Evolutionary conservation across 2,888 invertebrate genomes (phyloP), one percentile per base, ranked within the genome.

Genomic region (Xanthorhoe designata): DNA sequence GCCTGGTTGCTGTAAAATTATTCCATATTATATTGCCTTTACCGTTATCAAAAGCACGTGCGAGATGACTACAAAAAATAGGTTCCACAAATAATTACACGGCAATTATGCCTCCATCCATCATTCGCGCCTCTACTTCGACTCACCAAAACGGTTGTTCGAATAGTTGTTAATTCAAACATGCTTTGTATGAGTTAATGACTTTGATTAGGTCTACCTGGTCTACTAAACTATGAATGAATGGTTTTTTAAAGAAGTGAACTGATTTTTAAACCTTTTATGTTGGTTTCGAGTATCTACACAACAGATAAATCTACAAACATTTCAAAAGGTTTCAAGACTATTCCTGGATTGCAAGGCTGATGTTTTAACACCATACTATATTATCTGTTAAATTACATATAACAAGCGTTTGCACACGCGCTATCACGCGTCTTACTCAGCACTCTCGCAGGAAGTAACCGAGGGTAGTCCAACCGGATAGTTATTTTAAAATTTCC

Each of bases 401-500:
- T 77, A 65, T 78, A 81, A 79, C 78, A 75, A 78, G 79, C 75
- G 72, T 71, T 68, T 69, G 78, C 75, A 79, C 81, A 82, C 82
- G 84, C 81, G 80, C 77, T 78, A 66, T 73, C 77, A 78, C 72
- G 77, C 81, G 81, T 83, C 82, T n/a, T n/a, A n/a, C n/a, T 78
- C 70, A 73, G 70, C 67, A 63, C 75, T 71, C 64, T 66, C 83
- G 78, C 83, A 86, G 88, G 87, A 89, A 87, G 81, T 83, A 74
- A 69, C 77, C 75, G 29, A 73, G 71, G 70, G 71, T 72, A 70
- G 81, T 77, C 70, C 63, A 85, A 89, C 89, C 84, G 85, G 90
- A 83, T 79, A 73, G 80, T 78, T 83, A 80, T 85, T 82, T 84
- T 82, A 80, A 79, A 75, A 75, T 78, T 78, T 84, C 83, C 77